Percentiles rank a stretch among this genome's conserved stretches.
These are phyloP conservation scores for Odontamblyopus lacepedii DNA, from an alignment of 2,797 vertebrate genomes.

Conservation along the genomic window DNA sequence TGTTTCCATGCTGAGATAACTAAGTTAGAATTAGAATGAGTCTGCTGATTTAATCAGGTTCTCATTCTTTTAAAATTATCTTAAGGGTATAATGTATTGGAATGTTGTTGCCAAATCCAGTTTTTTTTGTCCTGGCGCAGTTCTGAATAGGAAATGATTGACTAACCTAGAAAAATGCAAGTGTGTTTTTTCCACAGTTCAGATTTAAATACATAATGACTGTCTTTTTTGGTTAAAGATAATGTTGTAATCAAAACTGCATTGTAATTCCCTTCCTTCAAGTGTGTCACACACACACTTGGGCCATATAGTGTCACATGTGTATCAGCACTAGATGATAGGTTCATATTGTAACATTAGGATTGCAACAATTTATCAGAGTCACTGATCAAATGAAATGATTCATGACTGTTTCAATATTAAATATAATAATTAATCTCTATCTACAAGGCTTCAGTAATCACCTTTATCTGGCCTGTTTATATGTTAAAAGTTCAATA, in stretches of 20 bases:
- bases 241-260: too few relatives aligned
- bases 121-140: conserved; percentile 20
- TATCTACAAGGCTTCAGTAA: neutral
- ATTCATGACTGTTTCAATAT: too few relatives aligned
- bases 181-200: neutral
- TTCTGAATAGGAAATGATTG: conserved; percentile 23
- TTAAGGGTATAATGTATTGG: conserved; percentile 1
- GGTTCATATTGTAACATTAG: neutral
- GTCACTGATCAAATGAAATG: neutral
- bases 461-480: neutral
- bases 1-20: conserved; percentile 5
- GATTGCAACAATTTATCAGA: neutral
- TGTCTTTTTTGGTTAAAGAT: too few relatives aligned
- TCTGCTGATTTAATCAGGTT: conserved; percentile 19
- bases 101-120: conserved; percentile 9
- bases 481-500: too few relatives aligned
- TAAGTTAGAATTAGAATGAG: neutral
- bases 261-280: neutral
- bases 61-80: neutral
- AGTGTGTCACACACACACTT: too few relatives aligned
- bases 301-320: neutral
- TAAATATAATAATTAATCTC: too few relatives aligned
- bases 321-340: neutral
- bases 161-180: too few relatives aligned
- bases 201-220: neutral